Evolutionary conservation across 2,888 invertebrate genomes (phyloP).

Genomic region (Bruchidius siliquastri): DNA sequence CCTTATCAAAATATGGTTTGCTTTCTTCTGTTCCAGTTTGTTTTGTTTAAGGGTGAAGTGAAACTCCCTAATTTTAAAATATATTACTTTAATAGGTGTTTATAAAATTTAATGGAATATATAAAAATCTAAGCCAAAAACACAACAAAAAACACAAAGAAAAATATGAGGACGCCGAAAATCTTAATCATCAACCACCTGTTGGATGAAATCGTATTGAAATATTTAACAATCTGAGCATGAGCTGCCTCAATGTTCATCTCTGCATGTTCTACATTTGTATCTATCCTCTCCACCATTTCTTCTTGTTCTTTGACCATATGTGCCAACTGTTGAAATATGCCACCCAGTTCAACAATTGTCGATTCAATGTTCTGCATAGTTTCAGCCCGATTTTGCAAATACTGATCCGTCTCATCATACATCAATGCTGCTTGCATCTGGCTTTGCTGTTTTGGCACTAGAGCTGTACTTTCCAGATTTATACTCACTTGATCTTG

Average conservation of each 20-base stretch:
- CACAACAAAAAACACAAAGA: constrained; percentile 98
- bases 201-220: constrained; percentile 94
- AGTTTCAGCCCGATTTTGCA: constrained; percentile 90
- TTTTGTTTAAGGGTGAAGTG: too few relatives aligned
- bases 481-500: constrained; percentile 78
- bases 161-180: constrained; percentile 96
- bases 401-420: constrained; percentile 85
- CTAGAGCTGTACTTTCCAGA: constrained; percentile 59
- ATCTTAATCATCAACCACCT: constrained; percentile 99
- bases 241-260: constrained; percentile 98
- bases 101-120: constrained; percentile 6
- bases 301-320: constrained; percentile 99
- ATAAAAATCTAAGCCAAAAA: constrained; percentile 67
- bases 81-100: constrained; percentile 17
- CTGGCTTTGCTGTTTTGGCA: constrained; percentile 40
- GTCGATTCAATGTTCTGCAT: constrained; percentile 99
- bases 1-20: too few relatives aligned
- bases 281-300: constrained; percentile 95
- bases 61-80: constrained; percentile 1
- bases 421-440: constrained; percentile 71
- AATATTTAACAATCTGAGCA: constrained; percentile 94
- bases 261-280: constrained; percentile 92
- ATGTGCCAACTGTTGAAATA: constrained; percentile 91
- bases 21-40: too few relatives aligned
- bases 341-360: constrained; percentile 97